Evolutionary conservation across 2,797 vertebrate genomes (phyloP).

Genomic region (Syndactyla subalaris): DNA sequence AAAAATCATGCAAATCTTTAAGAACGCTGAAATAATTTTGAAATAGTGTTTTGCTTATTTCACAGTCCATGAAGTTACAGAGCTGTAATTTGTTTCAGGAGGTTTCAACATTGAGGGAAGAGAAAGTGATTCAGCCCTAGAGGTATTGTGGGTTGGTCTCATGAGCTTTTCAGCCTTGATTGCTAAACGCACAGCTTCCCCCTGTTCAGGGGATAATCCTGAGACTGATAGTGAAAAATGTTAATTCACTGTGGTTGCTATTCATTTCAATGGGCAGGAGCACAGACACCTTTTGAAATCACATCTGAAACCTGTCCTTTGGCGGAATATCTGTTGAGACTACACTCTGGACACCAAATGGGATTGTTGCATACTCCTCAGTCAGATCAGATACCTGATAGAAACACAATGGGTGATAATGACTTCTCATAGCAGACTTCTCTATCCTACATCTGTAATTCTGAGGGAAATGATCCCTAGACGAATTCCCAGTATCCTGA

Average conservation of each 20-base stretch:
- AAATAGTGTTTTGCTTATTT: not conserved
- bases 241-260: not conserved
- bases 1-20: conserved; percentile 9
- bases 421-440: not conserved
- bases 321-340: not conserved
- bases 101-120: not conserved
- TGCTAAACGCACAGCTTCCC: not conserved
- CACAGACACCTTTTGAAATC: not conserved
- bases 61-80: not conserved
- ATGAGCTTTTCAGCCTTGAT: not conserved
- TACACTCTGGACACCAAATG: not conserved
- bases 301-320: not conserved
- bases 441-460: not conserved
- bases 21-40: not conserved
- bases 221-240: not conserved
- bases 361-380: not conserved
- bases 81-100: not conserved
- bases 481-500: not conserved
- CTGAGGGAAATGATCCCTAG: not conserved
- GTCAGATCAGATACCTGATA: not conserved
- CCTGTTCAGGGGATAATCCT: not conserved
- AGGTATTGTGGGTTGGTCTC: not conserved
- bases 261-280: not conserved
- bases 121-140: not conserved
- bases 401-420: not conserved